These are phyloP conservation scores for Actias luna DNA, from an alignment of 2,888 invertebrate species.

Conservation along the genomic window DNA sequence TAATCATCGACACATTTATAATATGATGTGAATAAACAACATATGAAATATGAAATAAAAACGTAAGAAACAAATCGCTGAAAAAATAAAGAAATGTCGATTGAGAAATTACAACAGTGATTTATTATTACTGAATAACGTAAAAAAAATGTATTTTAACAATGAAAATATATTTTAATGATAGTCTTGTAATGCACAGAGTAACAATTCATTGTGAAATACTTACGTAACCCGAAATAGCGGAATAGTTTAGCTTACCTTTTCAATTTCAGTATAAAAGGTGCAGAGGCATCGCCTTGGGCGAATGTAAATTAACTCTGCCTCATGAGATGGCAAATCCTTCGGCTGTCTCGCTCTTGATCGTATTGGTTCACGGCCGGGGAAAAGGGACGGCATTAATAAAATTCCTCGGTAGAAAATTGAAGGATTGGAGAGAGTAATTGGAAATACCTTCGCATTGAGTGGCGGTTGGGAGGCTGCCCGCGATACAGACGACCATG, in stretches of 20 bases:
- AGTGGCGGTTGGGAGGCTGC: slow-evolving; percentile 63
- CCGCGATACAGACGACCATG: slow-evolving; percentile 63
- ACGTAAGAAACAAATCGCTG: too few species aligned
- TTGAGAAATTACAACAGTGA: too few species aligned
- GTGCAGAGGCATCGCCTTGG: slow-evolving; percentile 63
- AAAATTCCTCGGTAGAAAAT: slow-evolving; percentile 72
- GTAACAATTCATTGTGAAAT: neutral
- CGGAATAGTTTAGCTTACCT: slow-evolving; percentile 28
- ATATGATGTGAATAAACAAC: too few species aligned
- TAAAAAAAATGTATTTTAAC: neutral
- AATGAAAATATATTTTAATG: neutral
- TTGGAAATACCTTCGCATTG: slow-evolving; percentile 80
- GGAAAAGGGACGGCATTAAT: slow-evolving; percentile 60
- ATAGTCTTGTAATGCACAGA: neutral
- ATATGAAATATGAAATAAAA: too few species aligned
- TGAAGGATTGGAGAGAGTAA: slow-evolving; percentile 79
- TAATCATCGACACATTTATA: too few species aligned
- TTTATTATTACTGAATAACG: too few species aligned
- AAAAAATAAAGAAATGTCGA: too few species aligned
- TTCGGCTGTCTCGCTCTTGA: slow-evolving; percentile 47
- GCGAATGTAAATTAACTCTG: slow-evolving; percentile 75
- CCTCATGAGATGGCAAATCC: slow-evolving; percentile 64
- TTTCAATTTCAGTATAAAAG: slow-evolving; percentile 73
- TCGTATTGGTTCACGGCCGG: slow-evolving; percentile 31
- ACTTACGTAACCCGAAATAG: slow-evolving; percentile 1